These are phyloP conservation scores for Acanthopagrus latus DNA, from an alignment of 2,797 vertebrate genomes.

Conservation along the genomic window DNA sequence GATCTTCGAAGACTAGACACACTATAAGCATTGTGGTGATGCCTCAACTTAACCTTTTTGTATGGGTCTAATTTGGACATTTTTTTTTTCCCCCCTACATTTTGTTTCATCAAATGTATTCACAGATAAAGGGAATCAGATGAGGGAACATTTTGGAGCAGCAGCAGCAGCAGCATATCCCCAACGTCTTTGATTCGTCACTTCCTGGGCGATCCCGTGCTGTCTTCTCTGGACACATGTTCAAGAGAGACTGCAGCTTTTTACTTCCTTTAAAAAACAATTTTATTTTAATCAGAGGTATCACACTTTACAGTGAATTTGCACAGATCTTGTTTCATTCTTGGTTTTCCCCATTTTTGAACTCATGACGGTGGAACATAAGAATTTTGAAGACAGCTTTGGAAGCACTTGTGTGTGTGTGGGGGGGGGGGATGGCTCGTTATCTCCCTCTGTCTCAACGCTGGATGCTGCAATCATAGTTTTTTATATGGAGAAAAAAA, in stretches of 20 bases:
- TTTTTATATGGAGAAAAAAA: constrained; percentile 79
- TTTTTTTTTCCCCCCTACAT: not conserved
- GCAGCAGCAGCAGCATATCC: constrained; percentile 29
- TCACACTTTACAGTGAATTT: constrained; percentile 78
- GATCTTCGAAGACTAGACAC: constrained; percentile 63
- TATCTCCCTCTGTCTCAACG: constrained; percentile 88
- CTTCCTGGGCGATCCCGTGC: constrained; percentile 55
- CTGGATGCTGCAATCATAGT: constrained; percentile 92
- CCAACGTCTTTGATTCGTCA: constrained; percentile 35
- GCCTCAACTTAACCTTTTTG: constrained; percentile 46
- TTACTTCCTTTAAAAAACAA: constrained; percentile 35
- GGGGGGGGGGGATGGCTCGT: constrained; percentile 72
- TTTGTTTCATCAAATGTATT: constrained; percentile 32
- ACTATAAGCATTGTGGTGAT: constrained; percentile 45
- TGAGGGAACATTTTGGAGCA: constrained; percentile 36
- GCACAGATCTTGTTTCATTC: constrained; percentile 87
- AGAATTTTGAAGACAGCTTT: constrained; percentile 81
- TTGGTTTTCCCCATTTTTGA: constrained; percentile 52
- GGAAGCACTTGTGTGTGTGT: constrained; percentile 85
- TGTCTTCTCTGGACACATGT: constrained; percentile 34
- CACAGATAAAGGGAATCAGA: constrained; percentile 59
- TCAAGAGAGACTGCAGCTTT: constrained; percentile 38
- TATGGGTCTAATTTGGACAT: constrained; percentile 46
- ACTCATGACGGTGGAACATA: constrained; percentile 73
- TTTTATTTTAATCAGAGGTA: constrained; percentile 50